phyloP scores from a whole-genome alignment of 2,888 invertebrate species.

The Athetis lepigone region DNA sequence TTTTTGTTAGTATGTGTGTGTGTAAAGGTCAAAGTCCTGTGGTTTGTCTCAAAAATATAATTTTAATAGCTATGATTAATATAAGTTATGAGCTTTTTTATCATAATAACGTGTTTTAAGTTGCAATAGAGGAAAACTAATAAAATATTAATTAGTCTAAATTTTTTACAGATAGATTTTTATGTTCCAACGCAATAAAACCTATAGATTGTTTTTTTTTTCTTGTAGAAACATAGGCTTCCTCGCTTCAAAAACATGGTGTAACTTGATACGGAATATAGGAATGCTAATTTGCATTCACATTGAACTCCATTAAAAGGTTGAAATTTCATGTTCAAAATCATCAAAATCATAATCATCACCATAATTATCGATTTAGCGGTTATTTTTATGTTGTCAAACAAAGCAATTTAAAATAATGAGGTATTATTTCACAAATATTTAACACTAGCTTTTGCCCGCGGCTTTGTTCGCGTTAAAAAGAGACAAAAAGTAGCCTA shows the following conservation, averaged over 20 bases:
- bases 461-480: too few species aligned
- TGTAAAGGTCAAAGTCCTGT: slow-evolving; percentile 24
- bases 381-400: too few species aligned
- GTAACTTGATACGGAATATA: slow-evolving; percentile 17
- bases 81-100: slow-evolving; percentile 39
- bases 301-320: not conserved
- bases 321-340: not conserved
- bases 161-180: slow-evolving; percentile 26
- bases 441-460: too few species aligned
- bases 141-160: slow-evolving; percentile 48
- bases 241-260: not conserved
- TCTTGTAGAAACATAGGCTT: not conserved
- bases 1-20: not conserved
- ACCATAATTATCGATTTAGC: too few species aligned
- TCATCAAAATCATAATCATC: not conserved
- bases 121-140: slow-evolving; percentile 30
- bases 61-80: slow-evolving; percentile 47
- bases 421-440: too few species aligned
- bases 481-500: too few species aligned
- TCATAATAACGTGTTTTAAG: slow-evolving; percentile 40
- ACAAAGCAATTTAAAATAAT: too few species aligned
- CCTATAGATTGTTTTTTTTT: slow-evolving; percentile 14
- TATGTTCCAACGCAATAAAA: slow-evolving; percentile 13
- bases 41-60: slow-evolving; percentile 27
- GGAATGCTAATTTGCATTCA: slow-evolving; percentile 17